phyloP scores from a whole-genome alignment of 2,113 vertebrate genomes.

The Crotalus horridus region DNA sequence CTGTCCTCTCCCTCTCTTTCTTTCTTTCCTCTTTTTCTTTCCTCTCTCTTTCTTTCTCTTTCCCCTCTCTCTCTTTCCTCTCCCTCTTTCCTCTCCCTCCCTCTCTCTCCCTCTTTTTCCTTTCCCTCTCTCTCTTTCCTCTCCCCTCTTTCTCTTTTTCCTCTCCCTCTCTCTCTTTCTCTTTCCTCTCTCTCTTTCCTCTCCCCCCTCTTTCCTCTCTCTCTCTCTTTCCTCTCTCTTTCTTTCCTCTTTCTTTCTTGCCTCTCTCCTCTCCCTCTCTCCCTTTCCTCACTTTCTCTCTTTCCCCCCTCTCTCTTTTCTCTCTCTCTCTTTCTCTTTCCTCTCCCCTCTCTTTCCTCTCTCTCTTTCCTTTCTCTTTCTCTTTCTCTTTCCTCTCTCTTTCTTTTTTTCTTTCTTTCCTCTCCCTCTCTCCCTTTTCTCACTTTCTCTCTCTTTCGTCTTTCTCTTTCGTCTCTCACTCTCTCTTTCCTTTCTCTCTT shows the following conservation, averaged over 20 bases:
- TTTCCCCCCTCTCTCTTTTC: fast-evolving
- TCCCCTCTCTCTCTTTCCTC: fast-evolving
- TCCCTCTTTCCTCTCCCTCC: fast-evolving
- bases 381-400: fast-evolving
- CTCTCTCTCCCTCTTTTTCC: too few species aligned
- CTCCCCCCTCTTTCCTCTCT: fast-evolving
- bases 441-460: too few species aligned
- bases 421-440: too few species aligned
- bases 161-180: fast-evolving
- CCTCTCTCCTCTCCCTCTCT: too few species aligned
- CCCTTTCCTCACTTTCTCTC: too few species aligned
- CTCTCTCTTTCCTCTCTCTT: fast-evolving
- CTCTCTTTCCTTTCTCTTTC: fast-evolving
- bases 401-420: too few species aligned
- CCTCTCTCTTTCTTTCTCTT: too few species aligned
- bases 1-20: too few species aligned
- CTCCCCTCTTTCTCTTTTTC: fast-evolving
- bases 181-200: fast-evolving
- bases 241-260: fast-evolving
- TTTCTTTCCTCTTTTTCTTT: too few species aligned
- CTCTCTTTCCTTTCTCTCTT: too few species aligned
- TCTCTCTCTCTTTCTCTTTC: fast-evolving
- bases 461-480: too few species aligned
- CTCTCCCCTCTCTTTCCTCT: too few species aligned
- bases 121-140: fast-evolving